Base-by-base conservation (phyloP, 2,888 invertebrate genomes). In the Caenorhabditis panamensis region DNA sequence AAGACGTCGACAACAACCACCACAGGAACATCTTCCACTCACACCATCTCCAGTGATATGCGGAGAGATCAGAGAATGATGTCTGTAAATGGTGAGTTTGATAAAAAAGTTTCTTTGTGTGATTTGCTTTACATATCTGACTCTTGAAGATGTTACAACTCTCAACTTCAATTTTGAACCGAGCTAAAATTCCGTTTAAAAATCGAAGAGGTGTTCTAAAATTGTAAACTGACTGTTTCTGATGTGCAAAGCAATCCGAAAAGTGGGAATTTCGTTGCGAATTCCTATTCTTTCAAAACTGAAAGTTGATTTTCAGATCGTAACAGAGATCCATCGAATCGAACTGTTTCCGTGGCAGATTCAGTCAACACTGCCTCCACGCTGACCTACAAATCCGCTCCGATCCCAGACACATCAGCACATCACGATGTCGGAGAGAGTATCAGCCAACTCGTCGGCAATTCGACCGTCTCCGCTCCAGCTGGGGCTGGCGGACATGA, bases 401-500 rank as follows among this genome's bases (percentile, higher is more conserved):
- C 75, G 8, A 37, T 58, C 20, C 64, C 66, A 13, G 69, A 66
- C 31, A 56, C 26, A 1, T 16, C 20, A 1, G n/a, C 44, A 26
- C 41, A 41, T 37, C 63, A 59, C 41, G 41, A 61, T n/a, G 59
- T 75, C 1, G 80, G 76, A 13, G 80, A 81, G 61, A 76, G 76
- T 26, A 76, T 80, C 18, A 80, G 80, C 51, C 80, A 80, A 18
- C 54, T 81, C n/a, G 76, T 81, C 2, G 37, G 61, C 1, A 79
- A 79, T 24, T 80, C 80, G 31, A 75, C 80, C 4, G 75, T 75
- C 3, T 80, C 80, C 1, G 80, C 80, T 6, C 80, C 80, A n/a
- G 73, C 49, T 53, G 68, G 28, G 13, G 73, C 49, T 53, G 68
- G 28, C 1, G 68, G 28, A 0, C 58, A 59, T 22, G 78, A 78